Conservation (phyloP, 2,113 vertebrate species). For the Silurus meridionalis region DNA sequence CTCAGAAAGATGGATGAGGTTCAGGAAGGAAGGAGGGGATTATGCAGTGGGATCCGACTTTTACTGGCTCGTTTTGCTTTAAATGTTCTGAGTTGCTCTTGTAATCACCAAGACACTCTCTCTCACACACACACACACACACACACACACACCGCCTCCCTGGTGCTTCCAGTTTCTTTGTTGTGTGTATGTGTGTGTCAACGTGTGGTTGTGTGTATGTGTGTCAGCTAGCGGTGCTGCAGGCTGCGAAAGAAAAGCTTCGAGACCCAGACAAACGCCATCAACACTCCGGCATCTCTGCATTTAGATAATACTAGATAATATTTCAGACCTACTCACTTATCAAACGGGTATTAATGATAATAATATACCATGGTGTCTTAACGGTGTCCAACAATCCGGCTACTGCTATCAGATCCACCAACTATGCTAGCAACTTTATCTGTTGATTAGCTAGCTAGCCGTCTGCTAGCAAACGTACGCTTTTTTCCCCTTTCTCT, state of each 20-base stretch:
- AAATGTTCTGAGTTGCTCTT: slow-evolving; percentile 51
- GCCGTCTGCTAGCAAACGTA: neutral
- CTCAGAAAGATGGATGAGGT: neutral
- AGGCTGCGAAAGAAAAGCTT: slow-evolving; percentile 17
- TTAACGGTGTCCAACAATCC: neutral
- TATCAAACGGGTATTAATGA: neutral
- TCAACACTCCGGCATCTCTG: neutral
- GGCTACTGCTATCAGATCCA: neutral
- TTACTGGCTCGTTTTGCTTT: slow-evolving; percentile 53
- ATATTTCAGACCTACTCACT: neutral
- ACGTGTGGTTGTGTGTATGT: neutral
- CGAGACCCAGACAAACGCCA: slow-evolving; percentile 32
- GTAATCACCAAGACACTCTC: slow-evolving; percentile 40
- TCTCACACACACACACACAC: neutral
- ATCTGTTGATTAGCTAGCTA: neutral
- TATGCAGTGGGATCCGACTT: neutral
- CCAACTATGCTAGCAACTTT: slow-evolving; percentile 27
- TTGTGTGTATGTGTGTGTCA: slow-evolving; percentile 43
- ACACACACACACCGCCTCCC: neutral
- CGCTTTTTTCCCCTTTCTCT: neutral
- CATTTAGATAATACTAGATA: neutral
- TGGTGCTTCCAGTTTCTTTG: slow-evolving; percentile 59
- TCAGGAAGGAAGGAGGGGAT: neutral
- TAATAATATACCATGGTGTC: neutral
- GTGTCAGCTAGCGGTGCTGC: neutral